A percentile compares a stretch with the other conserved stretches of the same genome.
Evolutionary conservation across 2,113 vertebrate species (phyloP).

Genomic region (Dinomys branickii): DNA sequence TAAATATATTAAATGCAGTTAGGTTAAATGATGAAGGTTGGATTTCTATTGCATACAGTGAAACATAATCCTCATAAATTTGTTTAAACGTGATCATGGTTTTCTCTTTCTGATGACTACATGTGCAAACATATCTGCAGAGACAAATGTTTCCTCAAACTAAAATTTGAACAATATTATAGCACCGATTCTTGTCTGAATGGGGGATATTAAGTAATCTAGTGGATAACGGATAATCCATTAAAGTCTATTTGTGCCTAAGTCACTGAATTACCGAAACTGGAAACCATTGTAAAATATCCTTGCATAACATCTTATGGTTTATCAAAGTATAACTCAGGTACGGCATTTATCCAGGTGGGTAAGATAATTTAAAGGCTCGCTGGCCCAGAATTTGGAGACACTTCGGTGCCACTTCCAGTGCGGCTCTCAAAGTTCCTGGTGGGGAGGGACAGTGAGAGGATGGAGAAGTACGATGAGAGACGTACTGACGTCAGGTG

Average conservation of each 20-base stretch:
- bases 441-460: too few species aligned
- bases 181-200: constrained; percentile 17
- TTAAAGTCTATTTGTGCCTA: constrained; percentile 27
- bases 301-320: constrained; percentile 29
- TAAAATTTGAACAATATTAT: background rate
- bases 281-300: constrained; percentile 38
- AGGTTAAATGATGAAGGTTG: background rate
- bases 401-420: background rate
- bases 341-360: constrained; percentile 42
- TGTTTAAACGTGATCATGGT: background rate
- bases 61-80: background rate
- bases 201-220: background rate
- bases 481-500: too few species aligned
- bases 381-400: constrained; percentile 35
- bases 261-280: constrained; percentile 3
- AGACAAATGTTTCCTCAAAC: constrained; percentile 38
- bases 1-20: background rate
- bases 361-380: constrained; percentile 45
- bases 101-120: constrained; percentile 58
- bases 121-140: constrained; percentile 48
- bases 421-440: too few species aligned
- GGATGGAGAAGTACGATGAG: too few species aligned
- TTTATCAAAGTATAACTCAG: constrained; percentile 54
- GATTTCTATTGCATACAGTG: background rate
- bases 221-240: constrained; percentile 29